These are phyloP conservation scores for Seriola aureovittata DNA, from an alignment of 2,113 vertebrate genomes.

Conservation along the genomic window DNA sequence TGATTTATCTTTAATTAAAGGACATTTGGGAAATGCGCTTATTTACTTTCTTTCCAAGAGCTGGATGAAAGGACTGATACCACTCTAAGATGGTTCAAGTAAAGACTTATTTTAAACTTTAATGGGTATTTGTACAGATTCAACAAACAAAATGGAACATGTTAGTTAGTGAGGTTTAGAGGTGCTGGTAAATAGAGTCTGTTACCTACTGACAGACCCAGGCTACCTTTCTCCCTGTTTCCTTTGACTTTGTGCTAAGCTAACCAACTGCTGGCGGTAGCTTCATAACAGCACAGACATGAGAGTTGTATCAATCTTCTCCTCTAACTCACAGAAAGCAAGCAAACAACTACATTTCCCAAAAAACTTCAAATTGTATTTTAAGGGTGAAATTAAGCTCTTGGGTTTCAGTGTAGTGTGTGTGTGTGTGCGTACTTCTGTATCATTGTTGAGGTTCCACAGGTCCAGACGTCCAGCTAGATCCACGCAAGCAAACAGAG, in stretches of 20 bases:
- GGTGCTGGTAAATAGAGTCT: not conserved
- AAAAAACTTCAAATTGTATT: not conserved
- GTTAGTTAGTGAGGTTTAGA: not conserved
- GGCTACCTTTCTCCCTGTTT: not conserved
- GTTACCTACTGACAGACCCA: not conserved
- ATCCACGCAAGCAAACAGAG: conserved; percentile 97
- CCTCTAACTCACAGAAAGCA: not conserved
- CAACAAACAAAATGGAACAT: no score
- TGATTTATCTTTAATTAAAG: not conserved
- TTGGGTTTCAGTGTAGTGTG: not conserved
- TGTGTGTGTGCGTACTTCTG: conserved; percentile 87
- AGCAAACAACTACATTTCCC: not conserved
- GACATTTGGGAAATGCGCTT: not conserved
- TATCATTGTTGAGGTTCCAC: conserved; percentile 99
- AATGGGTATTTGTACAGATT: no score
- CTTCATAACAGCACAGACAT: not conserved
- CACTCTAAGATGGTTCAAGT: no score
- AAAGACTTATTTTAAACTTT: no score
- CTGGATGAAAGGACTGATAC: not conserved
- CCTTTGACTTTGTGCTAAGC: not conserved
- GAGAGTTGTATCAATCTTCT: not conserved
- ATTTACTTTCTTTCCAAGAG: not conserved
- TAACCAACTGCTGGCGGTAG: not conserved
- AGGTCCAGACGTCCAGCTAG: conserved; percentile 95
- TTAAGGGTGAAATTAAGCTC: not conserved